These are phyloP conservation scores for Branchipolynoe longqiensis DNA, from an alignment of 2,888 invertebrate species.

Conservation along the genomic window DNA sequence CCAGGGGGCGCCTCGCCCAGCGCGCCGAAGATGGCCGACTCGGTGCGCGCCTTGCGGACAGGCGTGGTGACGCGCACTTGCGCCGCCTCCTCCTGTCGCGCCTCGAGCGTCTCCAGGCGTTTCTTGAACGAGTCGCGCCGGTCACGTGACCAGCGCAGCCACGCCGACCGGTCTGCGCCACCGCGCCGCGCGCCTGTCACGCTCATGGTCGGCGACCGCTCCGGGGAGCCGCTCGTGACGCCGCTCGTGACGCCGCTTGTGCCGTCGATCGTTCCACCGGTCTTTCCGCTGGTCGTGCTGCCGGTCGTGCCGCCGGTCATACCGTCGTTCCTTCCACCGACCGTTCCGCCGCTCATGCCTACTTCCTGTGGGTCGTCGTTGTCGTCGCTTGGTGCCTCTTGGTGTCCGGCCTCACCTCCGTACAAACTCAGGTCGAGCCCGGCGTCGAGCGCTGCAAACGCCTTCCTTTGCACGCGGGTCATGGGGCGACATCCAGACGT, in stretches of 20 bases:
- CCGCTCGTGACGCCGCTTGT: conserved; percentile 12
- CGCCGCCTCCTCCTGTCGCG: conserved; percentile 71
- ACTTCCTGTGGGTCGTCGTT: no score
- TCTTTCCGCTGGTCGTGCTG: not conserved
- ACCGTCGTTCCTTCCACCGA: conserved; percentile 6
- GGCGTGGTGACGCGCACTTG: conserved; percentile 78
- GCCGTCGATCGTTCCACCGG: not conserved
- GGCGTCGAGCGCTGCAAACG: conserved; percentile 35
- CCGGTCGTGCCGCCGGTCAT: not conserved
- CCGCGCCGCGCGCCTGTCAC: conserved; percentile 23
- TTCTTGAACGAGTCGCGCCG: conserved; percentile 76
- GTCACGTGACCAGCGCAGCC: conserved; percentile 70
- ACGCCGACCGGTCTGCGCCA: conserved; percentile 64
- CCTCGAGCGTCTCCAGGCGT: conserved; percentile 74
- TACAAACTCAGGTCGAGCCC: conserved; percentile 49
- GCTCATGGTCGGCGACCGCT: conserved; percentile 7
- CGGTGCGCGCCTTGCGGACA: conserved; percentile 76
- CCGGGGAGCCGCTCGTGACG: conserved; percentile 13
- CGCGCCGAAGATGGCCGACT: conserved; percentile 67
- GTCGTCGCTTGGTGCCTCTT: no score
- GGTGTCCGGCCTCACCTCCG: no score
- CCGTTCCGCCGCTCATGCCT: not conserved
- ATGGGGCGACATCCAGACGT: no score
- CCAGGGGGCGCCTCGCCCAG: not conserved
- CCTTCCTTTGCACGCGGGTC: conserved; percentile 27